Conservation (phyloP, 2,113 vertebrate genomes). For the Turdus rufiventris region DNA sequence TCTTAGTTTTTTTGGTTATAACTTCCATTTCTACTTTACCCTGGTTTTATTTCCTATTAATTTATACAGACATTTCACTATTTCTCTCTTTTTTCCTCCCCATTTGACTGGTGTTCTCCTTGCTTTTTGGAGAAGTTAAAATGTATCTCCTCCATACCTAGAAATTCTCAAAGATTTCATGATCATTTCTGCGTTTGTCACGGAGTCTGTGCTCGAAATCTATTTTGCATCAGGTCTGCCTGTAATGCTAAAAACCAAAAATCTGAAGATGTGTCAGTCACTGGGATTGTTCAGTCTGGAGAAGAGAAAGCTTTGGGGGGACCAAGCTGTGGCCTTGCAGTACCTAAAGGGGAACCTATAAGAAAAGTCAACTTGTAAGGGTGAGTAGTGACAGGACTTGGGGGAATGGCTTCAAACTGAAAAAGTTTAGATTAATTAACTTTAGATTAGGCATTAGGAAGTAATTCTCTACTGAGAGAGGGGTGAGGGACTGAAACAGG, state of each 20-base stretch:
- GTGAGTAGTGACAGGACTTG: rapidly evolving
- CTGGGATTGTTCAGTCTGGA: too few relatives aligned
- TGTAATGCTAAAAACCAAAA: background rate
- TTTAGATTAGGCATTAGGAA: too few relatives aligned
- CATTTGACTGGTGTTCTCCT: background rate
- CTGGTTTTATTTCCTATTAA: background rate
- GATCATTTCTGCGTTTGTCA: background rate
- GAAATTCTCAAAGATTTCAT: background rate
- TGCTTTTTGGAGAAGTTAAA: background rate
- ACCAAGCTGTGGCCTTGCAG: background rate
- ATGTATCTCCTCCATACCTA: background rate
- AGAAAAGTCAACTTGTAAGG: too few relatives aligned
- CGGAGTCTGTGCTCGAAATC: background rate
- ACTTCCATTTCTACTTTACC: background rate
- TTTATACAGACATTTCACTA: background rate
- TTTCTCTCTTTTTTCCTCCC: background rate
- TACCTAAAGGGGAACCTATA: background rate
- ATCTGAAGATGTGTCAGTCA: background rate
- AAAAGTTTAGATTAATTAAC: background rate
- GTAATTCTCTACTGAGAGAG: too few relatives aligned
- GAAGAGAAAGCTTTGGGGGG: background rate
- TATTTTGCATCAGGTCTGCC: background rate
- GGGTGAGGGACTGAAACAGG: too few relatives aligned
- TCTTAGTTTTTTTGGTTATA: background rate
- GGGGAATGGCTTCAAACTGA: background rate